phyloP scores from a whole-genome alignment of 2,797 vertebrate genomes.

The Tamandua tetradactyla region DNA sequence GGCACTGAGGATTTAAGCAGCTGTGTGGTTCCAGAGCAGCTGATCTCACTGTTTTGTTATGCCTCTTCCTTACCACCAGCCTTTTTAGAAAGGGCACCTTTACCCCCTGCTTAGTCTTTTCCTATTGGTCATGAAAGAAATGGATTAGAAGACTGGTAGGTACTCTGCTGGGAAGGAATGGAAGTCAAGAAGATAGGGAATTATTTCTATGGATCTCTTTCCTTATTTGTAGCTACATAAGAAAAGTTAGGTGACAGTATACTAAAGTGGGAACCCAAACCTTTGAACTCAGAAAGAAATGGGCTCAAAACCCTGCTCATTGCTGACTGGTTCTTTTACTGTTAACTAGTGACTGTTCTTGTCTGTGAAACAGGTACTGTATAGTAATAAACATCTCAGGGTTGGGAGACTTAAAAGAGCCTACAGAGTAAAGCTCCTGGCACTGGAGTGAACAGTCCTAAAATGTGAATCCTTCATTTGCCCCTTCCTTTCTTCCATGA shows the following conservation, averaged over 20 bases:
- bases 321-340: not conserved
- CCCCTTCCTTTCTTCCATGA: not conserved
- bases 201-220: not conserved
- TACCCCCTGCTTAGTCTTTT: not conserved
- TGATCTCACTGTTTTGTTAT: not conserved
- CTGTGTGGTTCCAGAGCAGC: not conserved
- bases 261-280: not conserved
- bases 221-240: not conserved
- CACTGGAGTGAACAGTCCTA: not conserved
- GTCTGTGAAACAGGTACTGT: not conserved
- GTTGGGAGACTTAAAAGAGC: not conserved
- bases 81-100: constrained; percentile 21
- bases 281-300: not conserved
- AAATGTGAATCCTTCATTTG: not conserved
- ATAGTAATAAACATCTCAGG: not conserved
- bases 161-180: not conserved
- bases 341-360: not conserved
- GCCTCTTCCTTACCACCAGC: not conserved
- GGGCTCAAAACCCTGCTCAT: not conserved
- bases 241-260: not conserved
- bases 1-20: not conserved
- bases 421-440: not conserved
- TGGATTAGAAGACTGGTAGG: not conserved
- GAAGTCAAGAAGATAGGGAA: not conserved
- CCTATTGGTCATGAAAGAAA: not conserved